Evolutionary conservation across 53 echinoderm and acorn worm species (phyloP).

Genomic region (Hippasteria phrygiana): DNA sequence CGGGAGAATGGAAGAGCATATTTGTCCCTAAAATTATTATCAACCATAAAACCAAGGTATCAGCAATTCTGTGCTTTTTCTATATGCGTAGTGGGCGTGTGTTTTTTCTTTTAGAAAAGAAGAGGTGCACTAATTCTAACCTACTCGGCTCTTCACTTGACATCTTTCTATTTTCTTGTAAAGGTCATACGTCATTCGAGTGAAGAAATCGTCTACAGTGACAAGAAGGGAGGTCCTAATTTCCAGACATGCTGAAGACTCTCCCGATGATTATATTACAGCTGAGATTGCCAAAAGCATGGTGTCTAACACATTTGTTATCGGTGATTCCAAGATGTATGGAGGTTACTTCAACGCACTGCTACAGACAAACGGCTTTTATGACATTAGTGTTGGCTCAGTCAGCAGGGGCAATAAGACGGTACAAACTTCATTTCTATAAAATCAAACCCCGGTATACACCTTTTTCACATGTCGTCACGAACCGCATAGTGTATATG

Average conservation of each 20-base stretch:
- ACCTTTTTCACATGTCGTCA: too few relatives aligned
- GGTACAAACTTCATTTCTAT: not conserved
- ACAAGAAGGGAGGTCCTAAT: constrained; percentile 2
- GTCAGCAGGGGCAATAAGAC: constrained; percentile 56
- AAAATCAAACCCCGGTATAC: too few relatives aligned
- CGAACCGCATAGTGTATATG: too few relatives aligned
- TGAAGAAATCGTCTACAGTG: constrained; percentile 17
- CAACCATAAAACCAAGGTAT: too few relatives aligned
- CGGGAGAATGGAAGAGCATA: too few relatives aligned
- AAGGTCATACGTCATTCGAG: constrained; percentile 61
- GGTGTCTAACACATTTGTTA: constrained; percentile 59
- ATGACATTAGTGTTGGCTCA: constrained; percentile 72
- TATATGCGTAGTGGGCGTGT: too few relatives aligned
- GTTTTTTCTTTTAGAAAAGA: too few relatives aligned
- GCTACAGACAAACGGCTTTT: constrained; percentile 47
- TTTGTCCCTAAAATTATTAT: too few relatives aligned
- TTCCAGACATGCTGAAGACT: constrained; percentile 4
- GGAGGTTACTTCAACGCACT: constrained; percentile 85
- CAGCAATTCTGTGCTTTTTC: too few relatives aligned
- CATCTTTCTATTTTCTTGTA: not conserved
- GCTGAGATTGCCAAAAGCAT: constrained; percentile 70
- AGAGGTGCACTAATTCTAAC: not conserved
- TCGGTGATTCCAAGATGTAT: constrained; percentile 77
- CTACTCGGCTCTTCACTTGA: not conserved
- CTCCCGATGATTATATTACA: constrained; percentile 73